phyloP scores from a whole-genome alignment of 2,888 invertebrate species.

The Colletes collaris region DNA sequence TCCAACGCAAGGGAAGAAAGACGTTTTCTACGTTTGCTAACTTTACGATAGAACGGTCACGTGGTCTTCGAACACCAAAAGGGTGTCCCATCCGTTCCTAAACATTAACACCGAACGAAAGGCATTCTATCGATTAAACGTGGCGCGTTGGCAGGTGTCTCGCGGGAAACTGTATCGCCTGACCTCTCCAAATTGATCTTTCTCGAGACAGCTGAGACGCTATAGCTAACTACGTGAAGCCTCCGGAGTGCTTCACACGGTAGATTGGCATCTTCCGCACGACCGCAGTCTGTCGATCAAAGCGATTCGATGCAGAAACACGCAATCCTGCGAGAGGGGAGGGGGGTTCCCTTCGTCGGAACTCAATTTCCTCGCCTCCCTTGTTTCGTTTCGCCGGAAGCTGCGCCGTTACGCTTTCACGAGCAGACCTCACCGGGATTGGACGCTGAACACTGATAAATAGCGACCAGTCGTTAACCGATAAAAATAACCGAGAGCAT shows the following conservation, averaged over 20 bases:
- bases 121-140: too few relatives aligned
- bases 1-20: too few relatives aligned
- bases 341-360: neutral
- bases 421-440: constrained; percentile 16
- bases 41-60: too few relatives aligned
- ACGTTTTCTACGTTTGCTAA: too few relatives aligned
- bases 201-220: neutral
- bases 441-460: constrained; percentile 26
- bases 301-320: constrained; percentile 19
- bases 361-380: constrained; percentile 33
- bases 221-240: neutral
- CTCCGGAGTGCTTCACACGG: neutral
- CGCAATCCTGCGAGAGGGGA: neutral
- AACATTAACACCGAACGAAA: too few relatives aligned
- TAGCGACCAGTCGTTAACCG: constrained; percentile 9
- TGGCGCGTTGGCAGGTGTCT: neutral
- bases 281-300: constrained; percentile 31
- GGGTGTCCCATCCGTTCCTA: too few relatives aligned
- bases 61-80: too few relatives aligned
- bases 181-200: neutral
- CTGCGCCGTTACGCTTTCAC: neutral
- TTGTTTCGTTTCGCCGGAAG: constrained; percentile 24
- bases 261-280: neutral
- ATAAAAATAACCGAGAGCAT: constrained; percentile 36
- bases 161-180: neutral